A percentile compares a stretch with the other conserved stretches of the same genome.
These are phyloP conservation scores for Morinoia aosen DNA, from an alignment of 2,888 invertebrate genomes.

Conservation along the genomic window DNA sequence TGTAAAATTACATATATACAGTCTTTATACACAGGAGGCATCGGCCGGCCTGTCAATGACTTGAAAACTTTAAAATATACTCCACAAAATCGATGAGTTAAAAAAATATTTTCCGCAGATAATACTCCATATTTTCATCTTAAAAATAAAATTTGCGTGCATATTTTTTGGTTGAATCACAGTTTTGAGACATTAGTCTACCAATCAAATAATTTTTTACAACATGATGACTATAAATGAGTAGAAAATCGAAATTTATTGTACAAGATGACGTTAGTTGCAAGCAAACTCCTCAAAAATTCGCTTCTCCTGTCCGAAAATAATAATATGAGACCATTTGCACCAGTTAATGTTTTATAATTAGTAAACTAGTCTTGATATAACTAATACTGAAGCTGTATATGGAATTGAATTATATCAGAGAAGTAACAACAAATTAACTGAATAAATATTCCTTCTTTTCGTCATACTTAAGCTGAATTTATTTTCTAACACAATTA, in stretches of 20 bases:
- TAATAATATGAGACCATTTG: neutral
- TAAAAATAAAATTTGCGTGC: too few species aligned
- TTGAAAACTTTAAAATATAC: neutral
- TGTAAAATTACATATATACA: neutral
- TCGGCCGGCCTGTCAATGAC: neutral
- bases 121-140: neutral
- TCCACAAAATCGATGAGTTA: neutral
- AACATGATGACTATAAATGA: too few species aligned
- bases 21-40: too few species aligned
- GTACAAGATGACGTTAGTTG: neutral
- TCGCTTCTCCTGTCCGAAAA: neutral
- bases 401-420: neutral
- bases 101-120: neutral
- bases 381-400: neutral
- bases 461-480: neutral
- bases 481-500: neutral
- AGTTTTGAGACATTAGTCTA: too few species aligned
- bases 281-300: neutral
- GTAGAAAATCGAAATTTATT: neutral
- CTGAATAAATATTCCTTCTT: neutral
- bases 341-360: neutral
- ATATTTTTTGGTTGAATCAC: too few species aligned
- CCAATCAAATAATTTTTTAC: too few species aligned
- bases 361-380: neutral
- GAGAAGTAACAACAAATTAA: neutral